Evolutionary conservation across 2,797 vertebrate genomes (phyloP).

Genomic region (Microctenopoma steveboyesi): DNA sequence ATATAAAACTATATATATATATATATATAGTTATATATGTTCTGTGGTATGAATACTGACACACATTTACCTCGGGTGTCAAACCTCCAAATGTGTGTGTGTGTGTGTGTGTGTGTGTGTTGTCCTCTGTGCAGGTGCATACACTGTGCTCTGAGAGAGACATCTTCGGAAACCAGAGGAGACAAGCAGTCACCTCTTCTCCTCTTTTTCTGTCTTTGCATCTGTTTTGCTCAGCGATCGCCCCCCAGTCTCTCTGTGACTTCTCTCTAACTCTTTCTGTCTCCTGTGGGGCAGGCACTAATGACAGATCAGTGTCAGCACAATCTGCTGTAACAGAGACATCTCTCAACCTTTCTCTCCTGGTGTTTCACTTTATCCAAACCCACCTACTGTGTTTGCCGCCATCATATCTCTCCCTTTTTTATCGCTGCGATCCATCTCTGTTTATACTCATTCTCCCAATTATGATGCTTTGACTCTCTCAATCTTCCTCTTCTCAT

Average conservation of each 20-base stretch:
- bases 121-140: conserved; percentile 30
- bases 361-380: conserved; percentile 44
- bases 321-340: conserved; percentile 76
- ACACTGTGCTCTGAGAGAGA: conserved; percentile 46
- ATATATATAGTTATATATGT: too few species aligned
- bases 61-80: background rate
- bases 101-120: conserved; percentile 4
- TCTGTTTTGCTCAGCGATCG: conserved; percentile 36
- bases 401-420: conserved; percentile 18
- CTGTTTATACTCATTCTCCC: conserved; percentile 24
- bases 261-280: conserved; percentile 58
- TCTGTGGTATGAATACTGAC: background rate
- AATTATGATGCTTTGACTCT: conserved; percentile 11
- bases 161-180: conserved; percentile 67
- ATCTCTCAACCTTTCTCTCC: conserved; percentile 59
- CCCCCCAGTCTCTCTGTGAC: conserved; percentile 44
- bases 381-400: conserved; percentile 30
- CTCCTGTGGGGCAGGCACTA: conserved; percentile 67
- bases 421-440: conserved; percentile 15
- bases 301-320: conserved; percentile 83
- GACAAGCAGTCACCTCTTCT: conserved; percentile 76
- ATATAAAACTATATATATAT: too few species aligned
- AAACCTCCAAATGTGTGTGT: conserved; percentile 25
- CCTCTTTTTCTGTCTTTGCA: conserved; percentile 60
- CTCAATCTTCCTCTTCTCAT: conserved; percentile 46